Conservation (phyloP, 2,113 vertebrate species). For the Peromyscus polionotus region DNA sequence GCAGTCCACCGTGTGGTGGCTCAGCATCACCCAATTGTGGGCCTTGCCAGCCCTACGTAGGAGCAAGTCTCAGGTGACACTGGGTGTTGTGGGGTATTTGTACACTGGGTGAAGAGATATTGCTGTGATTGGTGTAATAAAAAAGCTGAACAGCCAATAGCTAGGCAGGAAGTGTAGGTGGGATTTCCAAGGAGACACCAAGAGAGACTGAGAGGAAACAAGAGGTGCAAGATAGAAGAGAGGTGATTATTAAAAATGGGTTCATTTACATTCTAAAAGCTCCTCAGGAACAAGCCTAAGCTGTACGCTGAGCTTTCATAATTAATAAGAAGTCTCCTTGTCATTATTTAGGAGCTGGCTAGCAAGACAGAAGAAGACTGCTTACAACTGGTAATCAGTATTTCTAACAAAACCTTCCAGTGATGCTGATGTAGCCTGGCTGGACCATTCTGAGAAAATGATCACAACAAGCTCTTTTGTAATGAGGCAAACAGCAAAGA, state of each 20-base stretch:
- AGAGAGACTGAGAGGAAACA: background rate
- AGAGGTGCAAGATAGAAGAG: background rate
- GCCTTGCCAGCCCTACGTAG: background rate
- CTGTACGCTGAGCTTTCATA: background rate
- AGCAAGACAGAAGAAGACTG: background rate
- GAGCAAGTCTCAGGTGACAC: background rate
- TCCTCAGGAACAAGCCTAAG: background rate
- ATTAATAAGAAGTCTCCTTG: background rate
- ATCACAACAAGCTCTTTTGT: background rate
- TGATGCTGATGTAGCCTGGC: background rate
- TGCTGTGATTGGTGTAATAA: background rate
- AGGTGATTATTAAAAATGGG: background rate
- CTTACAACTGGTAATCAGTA: background rate
- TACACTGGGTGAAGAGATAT: background rate
- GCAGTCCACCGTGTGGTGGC: background rate
- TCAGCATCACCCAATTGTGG: background rate
- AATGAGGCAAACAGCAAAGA: background rate
- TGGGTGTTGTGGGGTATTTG: background rate
- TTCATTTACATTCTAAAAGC: background rate
- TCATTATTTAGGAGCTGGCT: background rate
- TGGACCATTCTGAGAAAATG: background rate
- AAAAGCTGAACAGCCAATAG: background rate
- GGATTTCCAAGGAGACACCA: background rate
- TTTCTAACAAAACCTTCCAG: background rate
- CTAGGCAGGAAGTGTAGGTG: background rate